Evolutionary conservation across 2,113 vertebrate species (phyloP).

Genomic region (Dasyurus viverrinus): DNA sequence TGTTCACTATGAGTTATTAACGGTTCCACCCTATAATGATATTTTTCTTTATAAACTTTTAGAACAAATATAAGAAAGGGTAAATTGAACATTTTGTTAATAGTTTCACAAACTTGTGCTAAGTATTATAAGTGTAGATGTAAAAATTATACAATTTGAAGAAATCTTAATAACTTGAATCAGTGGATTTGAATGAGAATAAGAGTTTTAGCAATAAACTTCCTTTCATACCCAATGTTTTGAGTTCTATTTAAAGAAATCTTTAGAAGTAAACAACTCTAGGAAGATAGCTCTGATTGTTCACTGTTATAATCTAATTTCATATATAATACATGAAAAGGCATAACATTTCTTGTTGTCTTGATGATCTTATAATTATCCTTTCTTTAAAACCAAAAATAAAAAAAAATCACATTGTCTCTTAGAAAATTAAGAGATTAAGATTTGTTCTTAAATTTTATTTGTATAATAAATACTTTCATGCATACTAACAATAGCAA

Average conservation of each 20-base stretch:
- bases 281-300: slow-evolving; percentile 42
- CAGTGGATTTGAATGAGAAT: slow-evolving; percentile 59
- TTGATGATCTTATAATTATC: slow-evolving; percentile 12
- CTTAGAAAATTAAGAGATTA: slow-evolving; percentile 12
- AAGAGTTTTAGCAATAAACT: slow-evolving; percentile 41
- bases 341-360: not conserved
- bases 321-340: not conserved
- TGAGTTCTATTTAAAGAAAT: slow-evolving; percentile 49
- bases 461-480: slow-evolving; percentile 39
- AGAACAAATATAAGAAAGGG: slow-evolving; percentile 7
- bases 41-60: slow-evolving; percentile 54
- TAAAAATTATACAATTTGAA: slow-evolving; percentile 52
- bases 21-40: not conserved
- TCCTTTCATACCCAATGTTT: slow-evolving; percentile 21
- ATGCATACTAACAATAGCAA: not conserved
- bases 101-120: slow-evolving; percentile 39
- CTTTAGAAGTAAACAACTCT: slow-evolving; percentile 48
- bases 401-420: not conserved
- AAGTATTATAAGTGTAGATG: slow-evolving; percentile 51
- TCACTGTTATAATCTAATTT: not conserved
- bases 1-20: slow-evolving; percentile 21
- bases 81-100: not conserved
- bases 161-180: slow-evolving; percentile 57
- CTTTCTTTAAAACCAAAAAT: not conserved
- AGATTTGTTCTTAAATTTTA: slow-evolving; percentile 42